Base-by-base conservation (phyloP, 2,888 invertebrate species). In the Acleris holmiana region DNA sequence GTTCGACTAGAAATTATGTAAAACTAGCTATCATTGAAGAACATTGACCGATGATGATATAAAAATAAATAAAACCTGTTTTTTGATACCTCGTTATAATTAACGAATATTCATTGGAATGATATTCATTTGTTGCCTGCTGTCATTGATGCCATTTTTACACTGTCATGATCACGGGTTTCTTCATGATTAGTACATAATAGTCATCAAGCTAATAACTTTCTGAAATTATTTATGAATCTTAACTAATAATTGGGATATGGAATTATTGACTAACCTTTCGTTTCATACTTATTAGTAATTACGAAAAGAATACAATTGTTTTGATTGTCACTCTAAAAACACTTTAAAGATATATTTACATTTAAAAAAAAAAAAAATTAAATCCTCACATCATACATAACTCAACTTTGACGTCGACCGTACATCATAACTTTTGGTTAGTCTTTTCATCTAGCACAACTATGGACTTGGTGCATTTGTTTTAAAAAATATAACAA, bases 221-320 rank as follows among this genome's bases (percentile, higher is more conserved):
- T 91, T 91, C 88, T 83, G 77, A 84, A 63, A 59, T 66, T 82
- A 79, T 86, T 84, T 79, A 82, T 85, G 83, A 86, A 79, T 86
- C 88, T 83, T 49, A 74, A 88, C 90, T 90, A 91, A 90, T 89
- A 75, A 75, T 72, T 80, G 89, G 91, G 90, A 84, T 83, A 83
- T 88, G 91, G 91, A 84, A 78, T 84, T 84, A 75, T 62, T 81
- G 79, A 89, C 89, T 89, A 88, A 89, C 89, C 75, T 69, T 80
- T 76, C 79, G 80, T 75, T 69, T 76, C 76, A 73, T 76, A 73
- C 77, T 78, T 58, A 41, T 21, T 54, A 64, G 47, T 2, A 19
- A 25, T 46, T 48, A 46, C 58, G 57, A 19, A 58, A 47, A 35
- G 4, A 35, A 35, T 29, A 35, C 13, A 13, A 10, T 35, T 35